Evolutionary conservation across 1,140 invertebrate species (phyloP).

Genomic region (Caerostris extrusa): DNA sequence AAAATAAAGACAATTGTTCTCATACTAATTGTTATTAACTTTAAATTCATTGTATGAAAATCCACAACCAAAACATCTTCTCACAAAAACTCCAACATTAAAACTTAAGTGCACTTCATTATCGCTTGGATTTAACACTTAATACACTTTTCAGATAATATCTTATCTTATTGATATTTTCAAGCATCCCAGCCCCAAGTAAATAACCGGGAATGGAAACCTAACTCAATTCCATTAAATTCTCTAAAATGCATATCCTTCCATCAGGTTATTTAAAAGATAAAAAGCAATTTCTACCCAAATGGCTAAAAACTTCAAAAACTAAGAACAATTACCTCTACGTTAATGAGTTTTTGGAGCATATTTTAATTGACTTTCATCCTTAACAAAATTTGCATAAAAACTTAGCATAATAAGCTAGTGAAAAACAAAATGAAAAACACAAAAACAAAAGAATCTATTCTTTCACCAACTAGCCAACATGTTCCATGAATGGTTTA

Average conservation of each 20-base stretch:
- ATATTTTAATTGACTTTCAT: constrained; percentile 58
- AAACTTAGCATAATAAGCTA: constrained; percentile 25
- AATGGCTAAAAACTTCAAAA: constrained; percentile 26
- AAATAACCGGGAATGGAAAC: neutral
- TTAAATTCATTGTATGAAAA: no score
- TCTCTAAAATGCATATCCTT: neutral
- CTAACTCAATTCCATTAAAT: neutral
- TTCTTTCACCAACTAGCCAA: constrained; percentile 24
- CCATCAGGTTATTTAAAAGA: constrained; percentile 19
- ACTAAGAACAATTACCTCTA: constrained; percentile 39
- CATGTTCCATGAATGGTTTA: constrained; percentile 19
- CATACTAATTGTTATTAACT: no score
- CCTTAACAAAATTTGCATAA: constrained; percentile 29
- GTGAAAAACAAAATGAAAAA: neutral
- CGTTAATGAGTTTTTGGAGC: constrained; percentile 65
- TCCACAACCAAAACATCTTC: no score
- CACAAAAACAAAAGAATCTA: no score
- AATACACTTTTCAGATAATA: neutral
- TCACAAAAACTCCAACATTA: no score
- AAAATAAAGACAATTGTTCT: no score
- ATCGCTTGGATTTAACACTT: neutral
- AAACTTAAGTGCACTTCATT: no score
- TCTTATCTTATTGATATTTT: neutral
- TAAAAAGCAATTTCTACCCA: constrained; percentile 2
- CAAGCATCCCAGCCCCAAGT: neutral